Conservation (phyloP, 2,113 vertebrate species). For the Chloroceryle aenea region DNA sequence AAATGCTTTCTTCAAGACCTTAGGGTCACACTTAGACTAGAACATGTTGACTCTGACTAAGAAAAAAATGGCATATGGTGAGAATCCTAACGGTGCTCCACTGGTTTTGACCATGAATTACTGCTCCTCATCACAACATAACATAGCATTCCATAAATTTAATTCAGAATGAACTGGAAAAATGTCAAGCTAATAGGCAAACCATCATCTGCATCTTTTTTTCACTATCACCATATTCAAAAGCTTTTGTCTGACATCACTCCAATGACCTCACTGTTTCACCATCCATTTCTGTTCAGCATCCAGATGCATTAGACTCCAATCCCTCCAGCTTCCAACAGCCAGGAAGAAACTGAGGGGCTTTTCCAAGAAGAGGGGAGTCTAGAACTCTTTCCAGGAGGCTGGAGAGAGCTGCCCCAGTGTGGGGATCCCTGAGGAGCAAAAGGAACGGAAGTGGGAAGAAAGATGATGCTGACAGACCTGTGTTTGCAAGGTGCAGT, state of each 20-base stretch:
- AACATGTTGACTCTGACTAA: not conserved
- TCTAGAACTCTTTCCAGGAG: not conserved
- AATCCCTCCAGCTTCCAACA: not conserved
- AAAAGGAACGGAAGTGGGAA: not conserved
- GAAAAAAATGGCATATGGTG: not conserved
- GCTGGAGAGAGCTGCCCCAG: not conserved
- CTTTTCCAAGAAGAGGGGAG: not conserved
- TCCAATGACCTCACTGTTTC: not conserved
- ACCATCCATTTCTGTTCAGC: not conserved
- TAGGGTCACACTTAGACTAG: not conserved
- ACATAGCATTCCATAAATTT: not conserved
- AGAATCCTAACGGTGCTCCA: not conserved
- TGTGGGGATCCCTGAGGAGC: not conserved
- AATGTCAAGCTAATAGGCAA: not conserved
- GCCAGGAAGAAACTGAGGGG: not conserved
- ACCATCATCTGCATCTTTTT: not conserved
- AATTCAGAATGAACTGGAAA: not conserved
- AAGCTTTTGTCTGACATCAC: not conserved
- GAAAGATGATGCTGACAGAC: not conserved
- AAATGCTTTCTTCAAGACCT: not conserved
- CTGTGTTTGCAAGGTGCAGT: rapidly evolving
- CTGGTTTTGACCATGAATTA: not conserved
- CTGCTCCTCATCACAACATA: not conserved
- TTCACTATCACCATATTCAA: not conserved
- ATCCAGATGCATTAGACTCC: not conserved